Evolutionary conservation across 2,888 invertebrate species (phyloP).

Genomic region (Gastrophysa polygoni): DNA sequence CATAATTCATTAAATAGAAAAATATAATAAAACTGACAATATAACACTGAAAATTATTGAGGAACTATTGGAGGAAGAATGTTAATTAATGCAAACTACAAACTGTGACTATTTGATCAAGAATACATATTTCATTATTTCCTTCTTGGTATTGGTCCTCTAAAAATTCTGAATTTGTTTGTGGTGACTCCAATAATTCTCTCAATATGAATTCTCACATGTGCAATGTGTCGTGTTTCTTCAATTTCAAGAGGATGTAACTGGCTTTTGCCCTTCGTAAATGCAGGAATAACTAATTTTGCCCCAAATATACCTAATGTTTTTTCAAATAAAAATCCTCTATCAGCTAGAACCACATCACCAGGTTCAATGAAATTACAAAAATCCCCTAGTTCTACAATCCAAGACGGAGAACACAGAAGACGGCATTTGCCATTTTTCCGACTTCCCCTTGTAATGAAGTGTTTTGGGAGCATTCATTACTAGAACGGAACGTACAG

Average conservation of each 20-base stretch:
- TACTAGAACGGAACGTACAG: too few species aligned
- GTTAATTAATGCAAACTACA: too few species aligned
- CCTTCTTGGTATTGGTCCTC: too few species aligned
- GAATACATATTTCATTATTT: neutral
- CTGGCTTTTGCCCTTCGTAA: slow-evolving; percentile 13
- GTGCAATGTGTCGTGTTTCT: slow-evolving; percentile 12
- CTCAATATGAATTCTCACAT: slow-evolving; percentile 17
- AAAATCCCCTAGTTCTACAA: neutral
- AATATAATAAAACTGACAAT: slow-evolving; percentile 6
- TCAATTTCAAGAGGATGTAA: slow-evolving; percentile 14
- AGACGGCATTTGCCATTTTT: too few species aligned
- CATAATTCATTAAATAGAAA: slow-evolving; percentile 3
- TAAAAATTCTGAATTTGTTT: slow-evolving; percentile 6
- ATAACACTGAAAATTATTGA: too few species aligned
- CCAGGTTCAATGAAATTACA: slow-evolving; percentile 14
- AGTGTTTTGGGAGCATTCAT: too few species aligned
- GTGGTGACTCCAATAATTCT: slow-evolving; percentile 12
- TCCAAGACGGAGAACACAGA: too few species aligned
- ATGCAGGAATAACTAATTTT: slow-evolving; percentile 11
- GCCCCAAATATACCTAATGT: slow-evolving; percentile 3
- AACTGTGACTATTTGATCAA: too few species aligned
- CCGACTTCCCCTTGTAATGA: too few species aligned
- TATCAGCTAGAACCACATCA: slow-evolving; percentile 16
- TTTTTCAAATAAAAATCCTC: slow-evolving; percentile 10
- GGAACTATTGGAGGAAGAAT: too few species aligned